phyloP scores from a whole-genome alignment of 2,888 invertebrate genomes.

The Harpalus rufipes region DNA sequence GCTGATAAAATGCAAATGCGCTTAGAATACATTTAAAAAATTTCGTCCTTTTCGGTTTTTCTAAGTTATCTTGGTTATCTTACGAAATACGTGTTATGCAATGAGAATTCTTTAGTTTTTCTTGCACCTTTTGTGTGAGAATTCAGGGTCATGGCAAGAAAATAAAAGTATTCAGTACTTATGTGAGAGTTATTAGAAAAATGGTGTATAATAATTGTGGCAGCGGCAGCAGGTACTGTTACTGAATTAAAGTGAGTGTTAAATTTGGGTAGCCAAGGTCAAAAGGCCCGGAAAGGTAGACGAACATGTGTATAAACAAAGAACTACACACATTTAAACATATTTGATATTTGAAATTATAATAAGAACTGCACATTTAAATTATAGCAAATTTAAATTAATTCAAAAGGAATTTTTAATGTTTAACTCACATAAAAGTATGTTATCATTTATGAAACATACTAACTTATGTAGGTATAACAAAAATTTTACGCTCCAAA shows the following conservation, averaged over 20 bases:
- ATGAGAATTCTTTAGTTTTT: not conserved
- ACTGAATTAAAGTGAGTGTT: slow-evolving; percentile 53
- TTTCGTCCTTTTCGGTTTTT: slow-evolving; percentile 23
- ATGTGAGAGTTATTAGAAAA: slow-evolving; percentile 22
- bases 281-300: slow-evolving; percentile 26
- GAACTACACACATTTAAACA: not conserved
- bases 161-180: not conserved
- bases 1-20: not conserved
- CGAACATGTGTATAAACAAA: slow-evolving; percentile 13
- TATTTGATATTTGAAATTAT: slow-evolving; percentile 5
- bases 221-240: slow-evolving; percentile 27
- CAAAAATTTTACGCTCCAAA: no score
- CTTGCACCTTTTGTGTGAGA: not conserved
- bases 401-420: no score
- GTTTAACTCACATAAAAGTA: no score
- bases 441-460: no score
- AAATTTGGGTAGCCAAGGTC: slow-evolving; percentile 45
- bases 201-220: slow-evolving; percentile 38
- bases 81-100: slow-evolving; percentile 4
- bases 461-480: no score
- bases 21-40: not conserved
- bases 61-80: not conserved
- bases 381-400: slow-evolving; percentile 2
- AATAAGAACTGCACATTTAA: not conserved
- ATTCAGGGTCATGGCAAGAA: slow-evolving; percentile 13